Evolutionary conservation across 2,888 invertebrate genomes (phyloP).

Genomic region (Eudemis profundana): DNA sequence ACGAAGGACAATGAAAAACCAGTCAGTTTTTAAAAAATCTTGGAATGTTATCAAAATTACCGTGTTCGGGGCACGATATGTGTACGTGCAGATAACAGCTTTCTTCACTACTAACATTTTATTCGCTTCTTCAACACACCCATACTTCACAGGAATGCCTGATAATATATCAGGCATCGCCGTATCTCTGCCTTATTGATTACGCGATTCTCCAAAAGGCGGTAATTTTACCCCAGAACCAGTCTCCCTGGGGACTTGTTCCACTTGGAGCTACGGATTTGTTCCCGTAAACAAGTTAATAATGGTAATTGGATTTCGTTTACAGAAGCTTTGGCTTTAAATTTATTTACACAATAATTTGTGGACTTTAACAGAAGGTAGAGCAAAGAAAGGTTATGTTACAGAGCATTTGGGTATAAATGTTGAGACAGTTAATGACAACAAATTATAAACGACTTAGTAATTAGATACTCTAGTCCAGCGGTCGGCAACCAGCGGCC

Average conservation of each 20-base stretch:
- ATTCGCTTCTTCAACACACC: too few species aligned
- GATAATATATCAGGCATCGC: background rate
- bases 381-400: background rate
- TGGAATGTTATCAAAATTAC: too few species aligned
- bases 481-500: too few species aligned
- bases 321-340: conserved; percentile 9
- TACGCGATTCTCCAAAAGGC: background rate
- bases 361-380: conserved; percentile 1
- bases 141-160: too few species aligned
- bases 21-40: too few species aligned
- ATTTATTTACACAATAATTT: conserved; percentile 32
- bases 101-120: too few species aligned
- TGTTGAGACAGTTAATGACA: background rate
- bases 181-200: background rate
- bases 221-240: background rate
- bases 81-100: too few species aligned
- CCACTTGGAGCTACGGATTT: conserved; percentile 7
- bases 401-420: background rate
- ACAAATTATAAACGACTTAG: too few species aligned
- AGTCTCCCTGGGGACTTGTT: conserved; percentile 1
- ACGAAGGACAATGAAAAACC: too few species aligned
- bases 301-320: conserved; percentile 26
- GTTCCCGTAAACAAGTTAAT: conserved; percentile 20
- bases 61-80: too few species aligned
- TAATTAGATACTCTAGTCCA: too few species aligned